Evolutionary conservation across 53 echinoderm and acorn worm species (phyloP).

Genomic region (Echinometra lucunter): DNA sequence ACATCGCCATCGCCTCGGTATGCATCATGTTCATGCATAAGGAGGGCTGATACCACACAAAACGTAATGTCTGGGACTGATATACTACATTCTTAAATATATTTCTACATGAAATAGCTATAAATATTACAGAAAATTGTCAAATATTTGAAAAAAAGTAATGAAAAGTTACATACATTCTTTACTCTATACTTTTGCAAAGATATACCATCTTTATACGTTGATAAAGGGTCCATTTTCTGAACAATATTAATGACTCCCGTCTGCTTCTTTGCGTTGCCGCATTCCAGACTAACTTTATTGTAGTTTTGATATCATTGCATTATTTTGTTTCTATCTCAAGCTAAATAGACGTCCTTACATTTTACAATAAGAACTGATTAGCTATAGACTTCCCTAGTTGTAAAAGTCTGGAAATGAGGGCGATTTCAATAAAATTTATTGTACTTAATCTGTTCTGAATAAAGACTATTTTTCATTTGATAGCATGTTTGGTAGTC

Average conservation of each 20-base stretch:
- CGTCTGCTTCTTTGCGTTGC: neutral
- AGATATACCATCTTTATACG: neutral
- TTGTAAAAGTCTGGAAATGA: neutral
- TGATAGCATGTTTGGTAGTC: too few relatives aligned
- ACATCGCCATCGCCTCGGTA: too few relatives aligned
- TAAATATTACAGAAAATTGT: neutral
- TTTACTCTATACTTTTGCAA: constrained; percentile 26
- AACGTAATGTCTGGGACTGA: neutral
- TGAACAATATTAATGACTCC: neutral
- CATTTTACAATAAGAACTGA: neutral
- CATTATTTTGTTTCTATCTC: neutral
- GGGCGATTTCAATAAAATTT: neutral
- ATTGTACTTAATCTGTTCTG: neutral
- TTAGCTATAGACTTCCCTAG: neutral
- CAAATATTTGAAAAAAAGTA: neutral
- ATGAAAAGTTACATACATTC: constrained; percentile 7
- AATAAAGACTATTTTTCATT: neutral
- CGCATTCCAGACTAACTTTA: neutral
- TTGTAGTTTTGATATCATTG: neutral
- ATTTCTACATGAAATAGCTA: neutral
- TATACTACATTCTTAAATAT: neutral
- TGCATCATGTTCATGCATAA: too few relatives aligned
- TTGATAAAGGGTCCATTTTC: constrained; percentile 25
- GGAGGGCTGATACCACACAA: too few relatives aligned
- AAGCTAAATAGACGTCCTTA: neutral